A percentile compares a stretch with the other conserved stretches of the same genome.
Evolutionary conservation across 1,140 invertebrate genomes (phyloP).

Genomic region (Bombus confusus): DNA sequence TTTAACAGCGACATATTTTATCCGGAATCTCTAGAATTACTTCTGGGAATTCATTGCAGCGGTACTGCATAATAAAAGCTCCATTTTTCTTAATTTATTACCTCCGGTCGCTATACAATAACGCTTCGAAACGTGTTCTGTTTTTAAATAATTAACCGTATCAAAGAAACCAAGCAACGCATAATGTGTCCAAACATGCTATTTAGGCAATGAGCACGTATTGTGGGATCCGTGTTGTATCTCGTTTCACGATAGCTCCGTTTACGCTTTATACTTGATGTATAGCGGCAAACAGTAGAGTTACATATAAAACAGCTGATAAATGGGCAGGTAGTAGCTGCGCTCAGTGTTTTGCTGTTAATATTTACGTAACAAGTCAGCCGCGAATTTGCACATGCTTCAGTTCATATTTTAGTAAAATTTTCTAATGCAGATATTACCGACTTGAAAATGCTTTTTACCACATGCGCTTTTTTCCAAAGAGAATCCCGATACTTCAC

Average conservation of each 20-base stretch:
- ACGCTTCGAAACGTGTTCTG: neutral
- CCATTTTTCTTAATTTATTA: neutral
- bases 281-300: slow-evolving; percentile 35
- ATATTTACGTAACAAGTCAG: slow-evolving; percentile 10
- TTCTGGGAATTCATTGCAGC: neutral
- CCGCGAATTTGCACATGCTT: neutral
- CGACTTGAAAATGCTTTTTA: neutral
- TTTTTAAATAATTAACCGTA: neutral
- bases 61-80: neutral
- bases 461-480: no score
- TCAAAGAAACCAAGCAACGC: neutral
- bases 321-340: slow-evolving; percentile 21
- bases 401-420: neutral
- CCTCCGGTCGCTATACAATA: neutral
- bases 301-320: slow-evolving; percentile 48
- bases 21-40: neutral
- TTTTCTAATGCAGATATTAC: neutral
- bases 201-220: slow-evolving; percentile 35
- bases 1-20: neutral
- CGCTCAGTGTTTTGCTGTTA: neutral
- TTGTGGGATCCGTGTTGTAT: slow-evolving; percentile 35
- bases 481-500: neutral
- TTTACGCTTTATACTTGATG: slow-evolving; percentile 30
- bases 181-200: slow-evolving; percentile 16
- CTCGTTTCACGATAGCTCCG: slow-evolving; percentile 29